These are phyloP conservation scores for Abrostola triplasia DNA, from an alignment of 2,888 invertebrate species.

Conservation along the genomic window DNA sequence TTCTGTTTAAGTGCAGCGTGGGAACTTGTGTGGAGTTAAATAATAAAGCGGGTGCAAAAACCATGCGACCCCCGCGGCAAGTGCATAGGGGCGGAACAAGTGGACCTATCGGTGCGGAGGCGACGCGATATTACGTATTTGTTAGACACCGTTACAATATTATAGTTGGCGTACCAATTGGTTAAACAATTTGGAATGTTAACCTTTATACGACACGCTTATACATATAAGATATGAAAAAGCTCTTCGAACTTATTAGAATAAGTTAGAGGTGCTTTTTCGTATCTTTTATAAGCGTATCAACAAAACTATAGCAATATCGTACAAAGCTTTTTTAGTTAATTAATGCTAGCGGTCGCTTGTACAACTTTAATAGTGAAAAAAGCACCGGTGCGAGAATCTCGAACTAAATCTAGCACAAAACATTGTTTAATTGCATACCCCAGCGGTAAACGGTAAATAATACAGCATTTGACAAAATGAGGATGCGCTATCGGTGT, in stretches of 20 bases:
- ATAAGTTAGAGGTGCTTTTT: no score
- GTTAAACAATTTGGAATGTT: background rate
- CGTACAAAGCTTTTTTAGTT: no score
- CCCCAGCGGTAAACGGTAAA: constrained; percentile 19
- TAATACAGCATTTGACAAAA: constrained; percentile 36
- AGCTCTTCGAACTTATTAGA: no score
- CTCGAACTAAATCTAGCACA: no score
- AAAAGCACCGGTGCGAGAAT: no score
- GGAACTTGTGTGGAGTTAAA: constrained; percentile 73
- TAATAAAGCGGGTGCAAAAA: constrained; percentile 84
- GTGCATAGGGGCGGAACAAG: constrained; percentile 88
- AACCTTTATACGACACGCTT: no score
- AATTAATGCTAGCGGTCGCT: no score
- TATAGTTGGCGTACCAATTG: constrained; percentile 5
- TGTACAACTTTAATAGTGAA: no score
- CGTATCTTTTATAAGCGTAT: no score
- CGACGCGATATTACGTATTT: constrained; percentile 45
- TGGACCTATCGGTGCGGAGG: constrained; percentile 65
- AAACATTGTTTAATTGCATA: no score
- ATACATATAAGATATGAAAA: no score
- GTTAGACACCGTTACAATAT: constrained; percentile 32
- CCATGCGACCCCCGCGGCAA: constrained; percentile 79
- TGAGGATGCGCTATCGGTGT: constrained; percentile 68
- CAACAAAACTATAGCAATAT: no score
- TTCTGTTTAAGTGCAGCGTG: constrained; percentile 75